Evolutionary conservation across 2,113 vertebrate species (phyloP), one percentile per base, ranked within the genome.

Genomic region (Ceyx melanurus): DNA sequence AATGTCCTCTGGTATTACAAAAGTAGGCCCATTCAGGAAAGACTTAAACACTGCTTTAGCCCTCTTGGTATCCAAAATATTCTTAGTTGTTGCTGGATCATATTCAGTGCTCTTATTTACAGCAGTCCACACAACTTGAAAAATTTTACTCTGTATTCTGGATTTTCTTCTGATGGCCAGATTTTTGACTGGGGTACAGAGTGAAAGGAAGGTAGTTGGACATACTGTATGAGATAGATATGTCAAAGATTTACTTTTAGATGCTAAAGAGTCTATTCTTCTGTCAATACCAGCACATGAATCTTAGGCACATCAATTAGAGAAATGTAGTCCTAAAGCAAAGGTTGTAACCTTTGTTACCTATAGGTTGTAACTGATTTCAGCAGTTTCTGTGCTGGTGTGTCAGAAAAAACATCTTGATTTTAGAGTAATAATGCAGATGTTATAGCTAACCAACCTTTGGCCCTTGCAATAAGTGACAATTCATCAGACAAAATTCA

Each of bases 231-330:
- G 72, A 89, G 66, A 88, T n/a, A 62, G 65, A 90, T 94, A 93
- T 76, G 37, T 80, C 80, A 88, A 53, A 75, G 65, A 92, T 88
- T 87, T 76, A 31, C 35, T 73, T 90, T 91, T 61, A 88, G 95
- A 91, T 66, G 82, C 67, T 93, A 31, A 57, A 88, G 48, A 12
- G 37, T 87, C 43, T 84, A 23, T 92, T 80, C 77, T 82, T 13
- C 78, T 62, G 65, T 80, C 66, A n/a, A 28, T 86, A 94, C 31
- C 51, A 56, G 19, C 21, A 5, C 9, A 4, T 57, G 53, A 64
- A 76, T 70, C 66, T 70, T 40, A 16, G 40, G 54, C 51, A 50
- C 29, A 33, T 72, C 57, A 62, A 6, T 40, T 18, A 92, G 33
- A 83, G n/a, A 74, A 72, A 75, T 20, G 45, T 35, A 83, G 58